Evolutionary conservation across 2,113 vertebrate species (phyloP).

Genomic region (Cyprinodon tularosa): DNA sequence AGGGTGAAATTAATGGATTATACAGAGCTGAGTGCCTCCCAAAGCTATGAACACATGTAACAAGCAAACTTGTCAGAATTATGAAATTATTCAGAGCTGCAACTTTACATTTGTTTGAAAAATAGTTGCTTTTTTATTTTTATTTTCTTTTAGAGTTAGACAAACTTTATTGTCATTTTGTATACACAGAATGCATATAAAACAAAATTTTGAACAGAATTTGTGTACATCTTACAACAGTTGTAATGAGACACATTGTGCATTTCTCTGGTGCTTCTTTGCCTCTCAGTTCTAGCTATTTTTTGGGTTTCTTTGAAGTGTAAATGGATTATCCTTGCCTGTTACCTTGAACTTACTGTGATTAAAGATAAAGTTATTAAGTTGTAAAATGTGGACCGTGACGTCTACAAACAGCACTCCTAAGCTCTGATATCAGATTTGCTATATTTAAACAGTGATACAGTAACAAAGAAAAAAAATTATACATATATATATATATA

Average conservation of each 20-base stretch:
- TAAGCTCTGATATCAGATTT: background rate
- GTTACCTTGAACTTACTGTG: background rate
- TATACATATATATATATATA: background rate
- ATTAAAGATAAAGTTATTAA: background rate
- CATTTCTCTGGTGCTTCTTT: background rate
- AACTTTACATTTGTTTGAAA: no score
- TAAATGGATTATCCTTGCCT: background rate
- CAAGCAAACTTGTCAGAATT: background rate
- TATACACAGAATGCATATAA: no score
- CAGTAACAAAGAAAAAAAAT: background rate
- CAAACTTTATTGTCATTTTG: no score
- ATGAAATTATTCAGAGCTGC: background rate
- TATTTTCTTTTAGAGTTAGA: no score
- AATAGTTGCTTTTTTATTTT: no score
- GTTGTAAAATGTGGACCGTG: background rate
- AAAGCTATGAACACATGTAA: conserved; percentile 9
- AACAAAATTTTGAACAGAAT: background rate
- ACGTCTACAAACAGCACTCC: background rate
- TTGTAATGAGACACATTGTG: background rate
- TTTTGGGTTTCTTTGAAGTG: background rate
- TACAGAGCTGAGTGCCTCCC: conserved; percentile 16
- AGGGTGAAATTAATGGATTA: conserved; percentile 33
- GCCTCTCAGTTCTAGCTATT: background rate
- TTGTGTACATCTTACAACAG: background rate
- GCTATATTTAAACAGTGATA: background rate